Conservation (phyloP, 2,113 vertebrate species). For the Rynchops niger region DNA sequence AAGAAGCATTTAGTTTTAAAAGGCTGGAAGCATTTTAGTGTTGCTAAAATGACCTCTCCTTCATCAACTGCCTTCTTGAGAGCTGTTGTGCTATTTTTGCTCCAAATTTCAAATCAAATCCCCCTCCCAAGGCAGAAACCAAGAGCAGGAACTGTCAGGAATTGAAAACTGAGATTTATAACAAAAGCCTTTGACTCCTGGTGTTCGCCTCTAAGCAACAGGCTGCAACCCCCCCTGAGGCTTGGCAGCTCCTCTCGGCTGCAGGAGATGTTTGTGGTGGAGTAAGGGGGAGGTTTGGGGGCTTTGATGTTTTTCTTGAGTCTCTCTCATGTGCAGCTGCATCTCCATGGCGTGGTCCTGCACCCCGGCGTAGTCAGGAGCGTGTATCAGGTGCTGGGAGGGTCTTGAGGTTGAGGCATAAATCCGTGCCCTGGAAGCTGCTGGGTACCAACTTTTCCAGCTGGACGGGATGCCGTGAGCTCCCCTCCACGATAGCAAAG, state of each 20-base stretch:
- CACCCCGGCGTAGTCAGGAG: not conserved
- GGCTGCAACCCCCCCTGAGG: not conserved
- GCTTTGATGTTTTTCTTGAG: rapidly evolving
- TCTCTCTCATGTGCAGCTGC: rapidly evolving
- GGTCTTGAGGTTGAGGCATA: rapidly evolving
- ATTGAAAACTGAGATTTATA: not conserved
- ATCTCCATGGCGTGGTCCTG: not conserved
- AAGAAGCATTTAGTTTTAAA: not conserved
- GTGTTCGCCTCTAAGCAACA: not conserved
- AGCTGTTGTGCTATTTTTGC: not conserved
- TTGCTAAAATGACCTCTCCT: not conserved
- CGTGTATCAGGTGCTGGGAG: rapidly evolving
- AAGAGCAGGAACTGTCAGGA: not conserved
- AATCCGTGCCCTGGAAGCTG: not conserved
- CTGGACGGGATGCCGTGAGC: rapidly evolving
- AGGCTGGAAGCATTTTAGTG: not conserved
- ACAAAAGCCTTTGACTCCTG: not conserved
- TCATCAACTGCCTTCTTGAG: not conserved
- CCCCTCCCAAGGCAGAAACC: not conserved
- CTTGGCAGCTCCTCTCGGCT: not conserved
- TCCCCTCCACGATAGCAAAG: not conserved
- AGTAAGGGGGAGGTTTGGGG: not conserved
- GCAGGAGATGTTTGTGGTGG: not conserved
- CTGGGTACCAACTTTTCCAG: not conserved
- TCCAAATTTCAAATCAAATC: not conserved